Percentiles rank a stretch among this genome's conserved stretches.
Conservation (phyloP, 2,113 vertebrate species). For the Choloepus hoffmanni region DNA sequence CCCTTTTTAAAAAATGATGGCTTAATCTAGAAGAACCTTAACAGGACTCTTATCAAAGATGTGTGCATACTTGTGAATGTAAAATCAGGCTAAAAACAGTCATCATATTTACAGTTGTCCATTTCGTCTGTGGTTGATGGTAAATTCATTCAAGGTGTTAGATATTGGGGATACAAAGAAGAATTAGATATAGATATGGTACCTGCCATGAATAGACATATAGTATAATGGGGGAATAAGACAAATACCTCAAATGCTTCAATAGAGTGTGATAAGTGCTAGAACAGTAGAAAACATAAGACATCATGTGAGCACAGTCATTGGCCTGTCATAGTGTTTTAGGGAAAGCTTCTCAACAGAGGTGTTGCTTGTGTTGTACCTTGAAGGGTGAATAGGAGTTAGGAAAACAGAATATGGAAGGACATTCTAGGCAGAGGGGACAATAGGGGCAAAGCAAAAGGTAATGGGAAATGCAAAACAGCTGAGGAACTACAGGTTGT, state of each 20-base stretch:
- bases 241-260: neutral
- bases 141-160: constrained; percentile 1
- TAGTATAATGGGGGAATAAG: neutral
- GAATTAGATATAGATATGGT: neutral
- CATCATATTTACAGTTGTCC: neutral
- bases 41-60: neutral
- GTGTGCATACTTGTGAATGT: neutral
- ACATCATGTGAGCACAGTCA: neutral
- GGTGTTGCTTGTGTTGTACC: neutral
- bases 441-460: neutral
- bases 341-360: neutral
- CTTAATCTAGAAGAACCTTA: neutral
- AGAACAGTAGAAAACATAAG: neutral
- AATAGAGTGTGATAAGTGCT: neutral
- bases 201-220: neutral
- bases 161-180: neutral
- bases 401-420: neutral
- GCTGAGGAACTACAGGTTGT: neutral
- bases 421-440: neutral
- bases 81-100: neutral
- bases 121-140: neutral
- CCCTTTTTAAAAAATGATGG: neutral
- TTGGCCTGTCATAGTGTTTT: neutral
- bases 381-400: neutral
- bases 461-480: neutral